Evolutionary conservation across 2,888 invertebrate genomes (phyloP).

Genomic region (Cryptosula pallasiana): DNA sequence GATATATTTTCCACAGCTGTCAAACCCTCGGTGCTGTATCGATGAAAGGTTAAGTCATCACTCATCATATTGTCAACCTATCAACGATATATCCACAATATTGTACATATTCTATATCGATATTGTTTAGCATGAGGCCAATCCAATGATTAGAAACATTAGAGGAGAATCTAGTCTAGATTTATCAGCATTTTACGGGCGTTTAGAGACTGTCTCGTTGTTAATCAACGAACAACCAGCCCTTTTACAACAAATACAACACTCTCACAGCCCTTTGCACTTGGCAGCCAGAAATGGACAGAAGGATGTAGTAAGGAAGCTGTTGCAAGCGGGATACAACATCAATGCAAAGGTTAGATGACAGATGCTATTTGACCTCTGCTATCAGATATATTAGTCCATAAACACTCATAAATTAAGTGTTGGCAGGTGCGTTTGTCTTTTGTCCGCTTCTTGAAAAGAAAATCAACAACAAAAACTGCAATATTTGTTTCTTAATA

Average conservation of each 20-base stretch:
- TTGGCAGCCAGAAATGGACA: slow-evolving; percentile 83
- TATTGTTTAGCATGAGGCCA: slow-evolving; percentile 66
- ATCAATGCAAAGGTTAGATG: slow-evolving; percentile 64
- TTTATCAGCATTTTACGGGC: slow-evolving; percentile 74
- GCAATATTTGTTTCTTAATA: too few relatives aligned
- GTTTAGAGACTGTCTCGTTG: slow-evolving; percentile 74
- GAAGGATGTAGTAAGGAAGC: slow-evolving; percentile 67
- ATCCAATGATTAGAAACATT: slow-evolving; percentile 79
- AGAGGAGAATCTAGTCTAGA: slow-evolving; percentile 88
- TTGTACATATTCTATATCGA: too few relatives aligned
- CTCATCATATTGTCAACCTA: too few relatives aligned
- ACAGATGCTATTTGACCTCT: background rate
- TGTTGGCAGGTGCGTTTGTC: background rate
- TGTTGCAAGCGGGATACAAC: slow-evolving; percentile 78
- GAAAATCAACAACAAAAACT: background rate
- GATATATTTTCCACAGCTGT: too few relatives aligned
- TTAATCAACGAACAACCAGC: slow-evolving; percentile 78
- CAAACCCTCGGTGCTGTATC: too few relatives aligned
- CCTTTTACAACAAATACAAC: slow-evolving; percentile 61
- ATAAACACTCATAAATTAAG: background rate
- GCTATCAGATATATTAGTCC: slow-evolving; percentile 47
- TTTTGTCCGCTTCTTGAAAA: background rate
- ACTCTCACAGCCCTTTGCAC: slow-evolving; percentile 81
- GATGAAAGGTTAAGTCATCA: too few relatives aligned
- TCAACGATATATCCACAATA: too few relatives aligned